Percentiles rank a stretch among this genome's conserved stretches.
phyloP scores from a whole-genome alignment of 2,113 vertebrate genomes.

The Pardalotus punctatus region DNA sequence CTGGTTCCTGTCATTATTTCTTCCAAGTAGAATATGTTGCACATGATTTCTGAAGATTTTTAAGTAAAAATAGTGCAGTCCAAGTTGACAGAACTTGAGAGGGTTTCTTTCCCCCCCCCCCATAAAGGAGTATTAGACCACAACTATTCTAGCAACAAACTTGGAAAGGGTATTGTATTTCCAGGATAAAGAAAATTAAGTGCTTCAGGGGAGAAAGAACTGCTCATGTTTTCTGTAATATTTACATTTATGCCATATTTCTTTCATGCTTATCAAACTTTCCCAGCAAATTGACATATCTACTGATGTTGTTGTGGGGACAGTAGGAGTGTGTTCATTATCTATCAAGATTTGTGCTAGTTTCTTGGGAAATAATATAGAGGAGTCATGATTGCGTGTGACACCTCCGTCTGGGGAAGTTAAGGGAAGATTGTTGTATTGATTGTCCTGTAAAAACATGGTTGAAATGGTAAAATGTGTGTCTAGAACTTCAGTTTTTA shows the following conservation, averaged over 20 bases:
- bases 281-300: not conserved
- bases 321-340: not conserved
- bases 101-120: not conserved
- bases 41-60: not conserved
- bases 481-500: not conserved
- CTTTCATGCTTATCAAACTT: not conserved
- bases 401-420: not conserved
- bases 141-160: not conserved
- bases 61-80: not conserved
- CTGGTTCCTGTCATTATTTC: not conserved
- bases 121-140: not conserved
- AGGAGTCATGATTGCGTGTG: not conserved
- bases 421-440: not conserved
- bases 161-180: not conserved
- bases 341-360: not conserved
- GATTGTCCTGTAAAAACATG: not conserved
- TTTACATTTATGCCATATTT: not conserved
- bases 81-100: not conserved
- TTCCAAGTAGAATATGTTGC: not conserved
- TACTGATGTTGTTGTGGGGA: not conserved
- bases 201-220: not conserved
- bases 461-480: not conserved
- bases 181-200: not conserved
- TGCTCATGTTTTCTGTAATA: not conserved
- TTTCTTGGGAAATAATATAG: not conserved